Base-by-base conservation (phyloP, 2,888 invertebrate genomes). In the Eupsilia transversa region DNA sequence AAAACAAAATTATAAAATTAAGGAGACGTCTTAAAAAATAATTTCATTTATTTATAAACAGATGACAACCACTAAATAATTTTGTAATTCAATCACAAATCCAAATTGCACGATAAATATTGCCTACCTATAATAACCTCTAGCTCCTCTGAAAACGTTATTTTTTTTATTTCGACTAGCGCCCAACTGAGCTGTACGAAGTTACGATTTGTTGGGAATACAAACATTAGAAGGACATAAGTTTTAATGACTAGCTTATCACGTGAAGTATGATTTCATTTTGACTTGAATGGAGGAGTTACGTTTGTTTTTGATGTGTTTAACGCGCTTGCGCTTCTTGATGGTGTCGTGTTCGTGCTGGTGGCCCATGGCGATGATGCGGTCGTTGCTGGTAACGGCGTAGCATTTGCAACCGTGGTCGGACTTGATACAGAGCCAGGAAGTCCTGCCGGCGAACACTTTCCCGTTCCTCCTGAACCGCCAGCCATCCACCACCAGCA, bases 361-460 rank as follows among this genome's bases (percentile, higher is more conserved):
- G 72, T 91, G 72, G 7, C 91, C 92, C 68, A 92, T 89, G n/a
- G 89, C 89, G 41, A 94, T 77, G 66, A 95, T 79, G 33, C 82
- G 86, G 63, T 92, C 86, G 82, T 84, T 75, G 33, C 87, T 61
- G 1, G 95, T 95, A 80, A 94, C 85, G 23, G 90, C 93, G 80
- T 92, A 92, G 79, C 94, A 93, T 73, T 84, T 91, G 89, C 95
- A 95, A 66, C 95, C 95, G 27, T 87, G 88, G 86, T 95, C 95
- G 0, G 95, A 95, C 86, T 95, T 95, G 85, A 94, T 95, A 86
- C 95, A 95, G n/a, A 92, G 90, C 95, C 95, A 95, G 0, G 90
- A 90, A 54, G 78, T 74, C 27, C 85, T 82, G 23, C 72, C 74
- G 14, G 86, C 87, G 17, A 82, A 86, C 41, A 85, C 52, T 66